These are phyloP conservation scores for Drosophila azteca DNA, from an alignment of 1,140 invertebrate genomes.

Conservation along the genomic window DNA sequence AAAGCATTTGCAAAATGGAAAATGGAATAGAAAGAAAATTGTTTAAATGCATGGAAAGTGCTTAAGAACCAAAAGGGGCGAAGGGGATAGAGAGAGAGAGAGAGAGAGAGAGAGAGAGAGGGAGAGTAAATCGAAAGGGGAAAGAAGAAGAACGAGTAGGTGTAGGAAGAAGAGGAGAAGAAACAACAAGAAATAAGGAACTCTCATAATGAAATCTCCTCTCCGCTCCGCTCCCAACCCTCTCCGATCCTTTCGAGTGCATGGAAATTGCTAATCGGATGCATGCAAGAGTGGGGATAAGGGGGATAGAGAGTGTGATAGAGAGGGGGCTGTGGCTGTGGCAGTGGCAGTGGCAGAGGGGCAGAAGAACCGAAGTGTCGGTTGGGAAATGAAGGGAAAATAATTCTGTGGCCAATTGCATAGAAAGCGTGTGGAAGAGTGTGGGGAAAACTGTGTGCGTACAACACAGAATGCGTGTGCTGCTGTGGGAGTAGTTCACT, in stretches of 20 bases:
- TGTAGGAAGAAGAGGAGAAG: constrained; percentile 6
- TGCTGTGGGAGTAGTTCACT: too few relatives aligned
- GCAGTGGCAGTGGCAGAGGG: neutral
- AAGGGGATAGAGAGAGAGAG: neutral
- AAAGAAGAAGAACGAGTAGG: neutral
- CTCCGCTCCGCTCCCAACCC: constrained; percentile 26
- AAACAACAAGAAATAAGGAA: constrained; percentile 41
- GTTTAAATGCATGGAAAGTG: constrained; percentile 80
- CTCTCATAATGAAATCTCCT: constrained; percentile 65
- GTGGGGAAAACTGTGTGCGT: constrained; percentile 15
- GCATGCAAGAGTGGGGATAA: constrained; percentile 9
- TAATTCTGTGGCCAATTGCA: constrained; percentile 73
- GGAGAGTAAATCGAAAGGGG: too few relatives aligned
- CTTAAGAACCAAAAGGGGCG: constrained; percentile 35
- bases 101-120: neutral
- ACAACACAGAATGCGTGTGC: constrained; percentile 39
- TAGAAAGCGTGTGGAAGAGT: constrained; percentile 65
- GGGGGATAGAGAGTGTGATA: too few relatives aligned
- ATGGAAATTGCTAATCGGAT: constrained; percentile 79
- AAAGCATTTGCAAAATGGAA: constrained; percentile 63
- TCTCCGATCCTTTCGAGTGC: constrained; percentile 46
- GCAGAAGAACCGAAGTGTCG: constrained; percentile 26
- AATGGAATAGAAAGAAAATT: constrained; percentile 65
- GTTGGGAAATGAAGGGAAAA: constrained; percentile 49
- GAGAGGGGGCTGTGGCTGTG: neutral